Conservation (phyloP, 2,888 invertebrate species). For the Catocala nupta region DNA sequence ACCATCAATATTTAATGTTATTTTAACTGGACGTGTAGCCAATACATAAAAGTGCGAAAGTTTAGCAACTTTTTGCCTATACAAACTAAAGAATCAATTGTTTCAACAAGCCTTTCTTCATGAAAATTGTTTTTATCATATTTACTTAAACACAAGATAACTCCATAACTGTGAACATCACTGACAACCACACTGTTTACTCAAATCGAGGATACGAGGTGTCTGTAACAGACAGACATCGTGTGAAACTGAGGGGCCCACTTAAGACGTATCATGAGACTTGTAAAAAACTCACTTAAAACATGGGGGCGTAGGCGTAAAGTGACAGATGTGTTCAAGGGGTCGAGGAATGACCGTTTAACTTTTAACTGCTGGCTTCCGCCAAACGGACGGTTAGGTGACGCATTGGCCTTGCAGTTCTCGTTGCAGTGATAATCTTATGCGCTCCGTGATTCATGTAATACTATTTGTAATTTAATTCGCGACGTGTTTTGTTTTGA, state of each 20-base stretch:
- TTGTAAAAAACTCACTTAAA: conserved; percentile 68
- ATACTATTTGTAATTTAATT: conserved; percentile 44
- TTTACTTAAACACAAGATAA: conserved; percentile 3
- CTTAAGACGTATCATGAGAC: conserved; percentile 71
- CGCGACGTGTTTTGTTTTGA: conserved; percentile 35
- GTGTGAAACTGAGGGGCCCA: conserved; percentile 73
- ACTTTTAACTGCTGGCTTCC: conserved; percentile 82
- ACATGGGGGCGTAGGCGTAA: conserved; percentile 75
- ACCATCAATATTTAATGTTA: neutral
- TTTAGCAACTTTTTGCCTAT: too few relatives aligned
- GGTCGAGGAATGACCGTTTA: conserved; percentile 80
- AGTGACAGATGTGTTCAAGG: conserved; percentile 70
- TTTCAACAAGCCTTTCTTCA: neutral
- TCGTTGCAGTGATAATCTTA: conserved; percentile 33
- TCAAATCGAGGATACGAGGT: conserved; percentile 63
- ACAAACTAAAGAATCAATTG: too few relatives aligned
- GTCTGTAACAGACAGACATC: conserved; percentile 64
- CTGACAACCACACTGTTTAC: conserved; percentile 66
- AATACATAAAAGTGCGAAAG: too few relatives aligned
- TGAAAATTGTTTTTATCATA: neutral
- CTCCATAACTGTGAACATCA: conserved; percentile 41
- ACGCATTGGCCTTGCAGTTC: conserved; percentile 56
- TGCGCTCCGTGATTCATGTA: conserved; percentile 41
- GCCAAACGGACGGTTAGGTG: conserved; percentile 68
- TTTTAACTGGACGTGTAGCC: too few relatives aligned